Evolutionary conservation across 2,113 vertebrate genomes (phyloP), one percentile per base, ranked within the genome.

Genomic region (Hystrix cristata): DNA sequence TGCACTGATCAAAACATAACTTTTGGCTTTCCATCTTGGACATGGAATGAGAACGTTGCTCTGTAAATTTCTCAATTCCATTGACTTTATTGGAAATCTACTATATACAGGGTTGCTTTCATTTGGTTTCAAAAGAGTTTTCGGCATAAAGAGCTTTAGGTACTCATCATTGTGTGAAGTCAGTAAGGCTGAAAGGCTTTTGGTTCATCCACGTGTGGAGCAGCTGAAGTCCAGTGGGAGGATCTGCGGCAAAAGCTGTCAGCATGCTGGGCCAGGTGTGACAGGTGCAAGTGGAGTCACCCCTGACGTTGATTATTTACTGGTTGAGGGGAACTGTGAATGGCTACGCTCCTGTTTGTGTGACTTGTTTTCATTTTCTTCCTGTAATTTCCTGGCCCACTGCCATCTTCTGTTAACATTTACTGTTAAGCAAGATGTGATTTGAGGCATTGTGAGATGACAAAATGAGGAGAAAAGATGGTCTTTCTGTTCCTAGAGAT

Each of bases 31-130:
- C 38, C 19, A 3, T 43, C 65, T 51, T 91, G 88, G 65, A n/a
- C 7, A 12, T 21, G n/a, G 27, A 53, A 29, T 7, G 3, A 53
- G 13, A 64, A 0, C 19, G 1, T 0, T 3, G 48, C 5, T 69
- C 59, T 13, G 4, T 27, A 14, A 79, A 27, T 34, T 34, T 69
- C 43, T 60, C 34, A 14, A 13, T 74, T 72, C 60, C 64, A 46
- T 21, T 55, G 23, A 34, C 38, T 64, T 16, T 46, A 48, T 62
- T 72, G 46, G 31, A 14, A 8, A 51, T 81, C 74, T 38, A 53
- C 27, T 80, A 62, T 11, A 15, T 18, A 7, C 15, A 60, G 27
- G 27, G 16, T 48, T 71, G 48, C 10, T 43, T 83, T 55, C 25
- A 21, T 14, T 64, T 62, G 21, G 34, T 64, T 80, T 80, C 13